Evolutionary conservation across 2,888 invertebrate species (phyloP).

Genomic region (Lomographa bimaculata): DNA sequence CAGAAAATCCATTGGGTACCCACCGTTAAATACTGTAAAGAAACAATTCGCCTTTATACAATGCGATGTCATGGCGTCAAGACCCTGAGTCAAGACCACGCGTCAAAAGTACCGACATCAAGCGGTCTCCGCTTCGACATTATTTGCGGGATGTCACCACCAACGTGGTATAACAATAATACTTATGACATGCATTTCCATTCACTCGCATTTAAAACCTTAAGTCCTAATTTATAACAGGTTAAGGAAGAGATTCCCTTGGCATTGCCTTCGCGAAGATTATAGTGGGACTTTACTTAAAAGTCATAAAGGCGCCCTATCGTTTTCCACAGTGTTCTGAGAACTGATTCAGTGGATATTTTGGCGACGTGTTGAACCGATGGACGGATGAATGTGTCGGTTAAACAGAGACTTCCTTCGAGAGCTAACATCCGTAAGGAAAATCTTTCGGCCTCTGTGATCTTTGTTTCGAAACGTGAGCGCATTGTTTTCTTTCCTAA

Average conservation of each 20-base stretch:
- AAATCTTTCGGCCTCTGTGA: constrained; percentile 29
- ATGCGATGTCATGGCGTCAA: constrained; percentile 32
- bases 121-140: constrained; percentile 51
- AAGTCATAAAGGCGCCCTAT: constrained; percentile 66
- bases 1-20: constrained; percentile 12
- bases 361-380: constrained; percentile 51
- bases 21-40: constrained; percentile 15
- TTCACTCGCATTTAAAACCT: neutral
- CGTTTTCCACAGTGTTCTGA: constrained; percentile 69
- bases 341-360: constrained; percentile 56
- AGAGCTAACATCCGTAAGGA: constrained; percentile 39
- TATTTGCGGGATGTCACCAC: constrained; percentile 68
- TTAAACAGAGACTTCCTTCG: constrained; percentile 70
- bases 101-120: constrained; percentile 54
- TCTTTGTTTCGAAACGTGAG: constrained; percentile 7
- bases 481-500: neutral
- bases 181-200: constrained; percentile 22
- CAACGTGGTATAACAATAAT: constrained; percentile 56
- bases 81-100: too few species aligned
- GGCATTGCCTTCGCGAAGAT: constrained; percentile 20
- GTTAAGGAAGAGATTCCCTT: constrained; percentile 31
- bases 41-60: constrained; percentile 32
- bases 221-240: neutral
- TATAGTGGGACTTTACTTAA: constrained; percentile 40
- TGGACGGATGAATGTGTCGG: constrained; percentile 43